Percentiles rank a stretch among this genome's conserved stretches.
Conservation (phyloP, 2,113 vertebrate species). For the Sarotherodon lohbergeri region DNA sequence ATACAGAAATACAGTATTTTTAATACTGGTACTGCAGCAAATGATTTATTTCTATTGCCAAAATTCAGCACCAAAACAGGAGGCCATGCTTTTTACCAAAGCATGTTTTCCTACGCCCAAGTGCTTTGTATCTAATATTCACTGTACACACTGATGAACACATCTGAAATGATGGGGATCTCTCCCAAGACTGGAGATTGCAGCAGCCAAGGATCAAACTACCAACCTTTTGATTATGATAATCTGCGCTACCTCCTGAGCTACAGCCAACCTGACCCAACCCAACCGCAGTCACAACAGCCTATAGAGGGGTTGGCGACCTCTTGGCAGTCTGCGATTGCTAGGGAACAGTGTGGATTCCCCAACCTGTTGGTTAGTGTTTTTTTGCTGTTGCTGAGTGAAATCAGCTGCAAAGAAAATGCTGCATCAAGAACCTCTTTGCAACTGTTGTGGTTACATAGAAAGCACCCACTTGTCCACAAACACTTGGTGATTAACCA, state of each 20-base stretch:
- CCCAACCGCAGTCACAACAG: not conserved
- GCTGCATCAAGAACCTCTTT: not conserved
- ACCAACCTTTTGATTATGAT: not conserved
- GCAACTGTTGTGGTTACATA: not conserved
- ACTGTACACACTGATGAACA: not conserved
- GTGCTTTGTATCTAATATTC: not conserved
- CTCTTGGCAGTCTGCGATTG: too few species aligned
- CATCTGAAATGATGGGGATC: not conserved
- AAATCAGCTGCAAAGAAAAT: not conserved
- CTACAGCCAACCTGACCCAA: not conserved
- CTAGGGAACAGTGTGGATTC: not conserved
- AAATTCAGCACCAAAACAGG: not conserved
- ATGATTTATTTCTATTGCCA: not conserved
- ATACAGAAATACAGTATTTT: not conserved
- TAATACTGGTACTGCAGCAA: not conserved
- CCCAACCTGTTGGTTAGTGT: not conserved
- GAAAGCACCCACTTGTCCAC: not conserved
- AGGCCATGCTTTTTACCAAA: not conserved
- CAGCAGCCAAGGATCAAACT: not conserved
- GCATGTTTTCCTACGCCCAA: not conserved
- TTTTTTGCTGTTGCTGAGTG: too few species aligned
- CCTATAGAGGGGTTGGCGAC: not conserved
- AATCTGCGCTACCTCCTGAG: not conserved
- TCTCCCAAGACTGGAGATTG: not conserved
- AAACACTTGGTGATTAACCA: not conserved